Percentiles rank a stretch among this genome's conserved stretches.
Evolutionary conservation across 2,888 invertebrate genomes (phyloP).

Genomic region (Lasius fuliginosus): DNA sequence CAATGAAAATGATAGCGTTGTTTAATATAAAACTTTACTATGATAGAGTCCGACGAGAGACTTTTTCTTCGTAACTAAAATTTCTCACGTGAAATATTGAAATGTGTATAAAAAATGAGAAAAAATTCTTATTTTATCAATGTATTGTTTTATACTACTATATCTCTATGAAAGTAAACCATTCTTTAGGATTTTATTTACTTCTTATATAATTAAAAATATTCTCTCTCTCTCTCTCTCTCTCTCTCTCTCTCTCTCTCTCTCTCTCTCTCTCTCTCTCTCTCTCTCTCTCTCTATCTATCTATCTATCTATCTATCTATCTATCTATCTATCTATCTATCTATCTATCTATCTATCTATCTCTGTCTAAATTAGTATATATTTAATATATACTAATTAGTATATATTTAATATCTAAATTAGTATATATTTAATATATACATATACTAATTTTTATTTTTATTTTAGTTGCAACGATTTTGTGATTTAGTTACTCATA

Average conservation of each 20-base stretch:
- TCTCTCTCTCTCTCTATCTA: too few species aligned
- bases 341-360: too few species aligned
- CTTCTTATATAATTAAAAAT: not conserved
- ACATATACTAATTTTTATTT: slow-evolving; percentile 15
- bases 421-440: not conserved
- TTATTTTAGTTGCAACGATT: not conserved
- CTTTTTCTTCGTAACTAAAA: not conserved
- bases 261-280: too few species aligned
- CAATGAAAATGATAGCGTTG: not conserved
- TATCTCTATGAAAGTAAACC: not conserved
- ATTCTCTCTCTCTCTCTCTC: not conserved
- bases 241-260: too few species aligned
- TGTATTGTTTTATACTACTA: not conserved
- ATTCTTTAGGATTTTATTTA: not conserved
- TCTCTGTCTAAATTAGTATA: too few species aligned
- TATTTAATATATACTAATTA: not conserved
- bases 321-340: too few species aligned
- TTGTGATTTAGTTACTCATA: not conserved
- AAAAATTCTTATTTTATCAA: not conserved
- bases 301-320: too few species aligned
- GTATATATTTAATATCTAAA: too few species aligned
- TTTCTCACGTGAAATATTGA: not conserved
- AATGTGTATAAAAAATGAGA: not conserved
- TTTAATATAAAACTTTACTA: not conserved
- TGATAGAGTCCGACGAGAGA: not conserved